Conservation (phyloP, 1,140 invertebrate genomes). For the Leptoteleia sp. region DNA sequence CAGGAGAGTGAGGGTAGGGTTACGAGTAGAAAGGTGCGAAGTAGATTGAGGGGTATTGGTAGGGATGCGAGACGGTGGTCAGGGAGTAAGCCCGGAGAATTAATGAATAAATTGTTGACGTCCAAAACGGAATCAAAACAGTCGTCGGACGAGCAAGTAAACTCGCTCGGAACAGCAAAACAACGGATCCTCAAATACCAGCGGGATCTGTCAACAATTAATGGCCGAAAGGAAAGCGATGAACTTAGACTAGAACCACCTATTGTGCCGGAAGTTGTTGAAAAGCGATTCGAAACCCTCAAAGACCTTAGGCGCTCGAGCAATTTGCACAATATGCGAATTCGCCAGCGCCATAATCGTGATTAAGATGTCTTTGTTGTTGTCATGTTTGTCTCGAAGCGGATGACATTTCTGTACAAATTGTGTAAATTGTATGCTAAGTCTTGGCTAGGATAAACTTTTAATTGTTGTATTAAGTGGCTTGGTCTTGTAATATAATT, state of each 20-base stretch:
- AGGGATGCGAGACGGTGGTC: too few species aligned
- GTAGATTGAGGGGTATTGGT: too few species aligned
- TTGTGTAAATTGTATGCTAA: slow-evolving; percentile 15
- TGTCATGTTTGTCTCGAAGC: slow-evolving; percentile 20
- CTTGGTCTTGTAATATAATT: slow-evolving; percentile 39
- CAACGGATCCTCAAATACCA: slow-evolving; percentile 24
- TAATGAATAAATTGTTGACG: slow-evolving; percentile 6
- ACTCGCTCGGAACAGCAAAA: slow-evolving; percentile 1
- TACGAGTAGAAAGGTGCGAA: not conserved
- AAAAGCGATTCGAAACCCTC: slow-evolving; percentile 71
- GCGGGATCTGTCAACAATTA: slow-evolving; percentile 23
- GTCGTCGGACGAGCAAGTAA: slow-evolving; percentile 6
- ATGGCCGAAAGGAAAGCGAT: slow-evolving; percentile 23
- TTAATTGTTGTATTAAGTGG: slow-evolving; percentile 10
- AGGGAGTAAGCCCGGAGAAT: not conserved
- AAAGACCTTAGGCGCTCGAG: slow-evolving; percentile 55
- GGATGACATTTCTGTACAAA: slow-evolving; percentile 10
- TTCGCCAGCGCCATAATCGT: slow-evolving; percentile 13
- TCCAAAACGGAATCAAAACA: slow-evolving; percentile 1
- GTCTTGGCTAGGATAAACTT: slow-evolving; percentile 6
- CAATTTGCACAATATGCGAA: slow-evolving; percentile 13
- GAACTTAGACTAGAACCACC: slow-evolving; percentile 71
- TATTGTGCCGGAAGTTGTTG: slow-evolving; percentile 71
- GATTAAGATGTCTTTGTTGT: slow-evolving; percentile 16
- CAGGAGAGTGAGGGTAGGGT: not conserved